Evolutionary conservation across 2,797 vertebrate genomes (phyloP), one percentile per base, ranked within the genome.

Genomic region (Catostomus latipinnis): DNA sequence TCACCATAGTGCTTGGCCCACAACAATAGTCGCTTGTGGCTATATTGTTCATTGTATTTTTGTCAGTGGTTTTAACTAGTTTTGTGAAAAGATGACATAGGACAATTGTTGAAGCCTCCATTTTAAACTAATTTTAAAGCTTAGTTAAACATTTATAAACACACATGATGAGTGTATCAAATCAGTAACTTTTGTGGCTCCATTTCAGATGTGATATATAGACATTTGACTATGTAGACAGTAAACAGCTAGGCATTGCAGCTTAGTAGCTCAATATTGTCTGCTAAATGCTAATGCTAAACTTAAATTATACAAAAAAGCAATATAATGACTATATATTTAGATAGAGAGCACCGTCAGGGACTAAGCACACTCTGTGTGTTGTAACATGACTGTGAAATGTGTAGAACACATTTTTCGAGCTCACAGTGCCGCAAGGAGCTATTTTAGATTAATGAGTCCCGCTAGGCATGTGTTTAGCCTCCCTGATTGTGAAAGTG

Each of bases 371-470:
- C 34, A 22, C 22, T 22, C 22, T 71, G 57, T 3, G 10, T 49
- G 34, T 45, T 43, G 9, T 65, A 74, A 22, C 74, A 79, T 68
- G n/a, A 53, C 60, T 61, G 5, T 67, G 53, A 57, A 80, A 56
- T 78, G 45, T 74, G 74, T 54, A 7, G 2, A 46, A 46, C 3
- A 45, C 46, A 12, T 65, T 46, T 45, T 12, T 0, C 53, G 8
- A 7, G 62, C 71, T 75, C 43, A 72, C 48, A 60, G 50, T 71
- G 67, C 74, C 46, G 5, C 67, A 18, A 71, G 65, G 82, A 62
- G 9, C 62, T 58, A 62, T 79, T 79, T 48, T 61, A 57, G 63
- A 78, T 82, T 86, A 85, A 87, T 86, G 83, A 84, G 81, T 85
- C 81, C 78, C 75, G 56, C 49, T 43, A 82, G 85, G 80, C 53